phyloP scores from a whole-genome alignment of 2,113 vertebrate genomes.

The Lycaon pictus region DNA sequence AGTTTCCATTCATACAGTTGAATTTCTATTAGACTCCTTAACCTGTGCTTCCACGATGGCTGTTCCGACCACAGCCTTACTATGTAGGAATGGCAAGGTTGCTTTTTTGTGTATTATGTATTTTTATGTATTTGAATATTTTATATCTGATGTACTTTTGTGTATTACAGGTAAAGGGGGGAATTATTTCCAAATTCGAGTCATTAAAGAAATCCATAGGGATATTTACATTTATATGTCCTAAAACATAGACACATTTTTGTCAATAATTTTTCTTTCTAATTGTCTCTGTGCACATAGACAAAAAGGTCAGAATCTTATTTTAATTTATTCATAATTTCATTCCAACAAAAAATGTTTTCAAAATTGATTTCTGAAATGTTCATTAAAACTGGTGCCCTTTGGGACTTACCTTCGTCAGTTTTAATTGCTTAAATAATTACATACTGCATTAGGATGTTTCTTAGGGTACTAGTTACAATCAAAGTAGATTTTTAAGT shows the following conservation, averaged over 20 bases:
- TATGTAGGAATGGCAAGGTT: not conserved
- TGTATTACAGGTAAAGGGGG: not conserved
- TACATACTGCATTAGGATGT: not conserved
- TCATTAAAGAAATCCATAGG: constrained; percentile 28
- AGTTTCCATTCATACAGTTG: not conserved
- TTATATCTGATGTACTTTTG: not conserved
- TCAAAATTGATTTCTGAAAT: constrained; percentile 53
- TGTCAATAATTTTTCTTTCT: constrained; percentile 16
- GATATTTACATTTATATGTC: constrained; percentile 5
- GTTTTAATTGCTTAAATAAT: constrained; percentile 63
- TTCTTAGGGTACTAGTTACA: constrained; percentile 8
- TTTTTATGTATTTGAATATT: not conserved
- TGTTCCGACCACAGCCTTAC: accelerated
- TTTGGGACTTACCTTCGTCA: constrained; percentile 42
- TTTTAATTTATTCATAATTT: constrained; percentile 62
- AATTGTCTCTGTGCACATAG: constrained; percentile 25
- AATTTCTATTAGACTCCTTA: not conserved
- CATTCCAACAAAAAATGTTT: constrained; percentile 33
- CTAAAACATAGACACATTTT: not conserved
- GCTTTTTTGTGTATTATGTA: not conserved
- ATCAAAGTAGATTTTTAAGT: constrained; percentile 51
- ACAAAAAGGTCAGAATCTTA: constrained; percentile 24
- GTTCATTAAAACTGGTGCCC: constrained; percentile 46
- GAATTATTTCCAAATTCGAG: not conserved
- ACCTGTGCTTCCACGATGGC: not conserved